Evolutionary conservation across 2,113 vertebrate species (phyloP).

Genomic region (Siphamia tubifer): DNA sequence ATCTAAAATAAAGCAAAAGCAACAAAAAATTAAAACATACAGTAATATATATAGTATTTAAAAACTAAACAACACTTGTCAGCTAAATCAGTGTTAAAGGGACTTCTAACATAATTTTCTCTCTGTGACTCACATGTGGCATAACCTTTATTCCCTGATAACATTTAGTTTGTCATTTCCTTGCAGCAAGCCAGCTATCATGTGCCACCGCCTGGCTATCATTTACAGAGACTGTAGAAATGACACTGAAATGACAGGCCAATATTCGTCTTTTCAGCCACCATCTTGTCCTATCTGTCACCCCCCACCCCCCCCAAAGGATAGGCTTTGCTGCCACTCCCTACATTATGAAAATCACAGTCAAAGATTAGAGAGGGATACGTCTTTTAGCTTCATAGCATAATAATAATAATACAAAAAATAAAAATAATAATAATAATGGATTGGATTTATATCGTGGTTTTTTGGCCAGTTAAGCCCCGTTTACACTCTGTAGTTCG

Average conservation of each 20-base stretch:
- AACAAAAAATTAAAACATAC: background rate
- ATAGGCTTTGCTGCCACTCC: background rate
- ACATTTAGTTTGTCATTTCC: conserved; percentile 34
- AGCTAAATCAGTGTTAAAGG: background rate
- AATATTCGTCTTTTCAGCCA: conserved; percentile 35
- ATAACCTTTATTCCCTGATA: conserved; percentile 17
- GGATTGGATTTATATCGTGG: no score
- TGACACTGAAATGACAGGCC: conserved; percentile 40
- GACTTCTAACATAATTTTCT: background rate
- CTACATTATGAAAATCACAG: conserved; percentile 7
- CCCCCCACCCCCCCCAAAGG: background rate
- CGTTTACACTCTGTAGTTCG: no score
- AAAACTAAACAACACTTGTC: no score
- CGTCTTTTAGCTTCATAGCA: background rate
- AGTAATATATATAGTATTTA: background rate
- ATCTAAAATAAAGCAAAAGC: background rate
- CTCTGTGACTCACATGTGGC: background rate
- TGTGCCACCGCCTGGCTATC: conserved; percentile 21
- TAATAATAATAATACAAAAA: no score
- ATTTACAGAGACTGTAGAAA: conserved; percentile 27
- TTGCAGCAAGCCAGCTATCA: conserved; percentile 28
- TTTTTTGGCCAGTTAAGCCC: no score
- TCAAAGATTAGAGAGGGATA: background rate
- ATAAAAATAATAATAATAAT: no score
- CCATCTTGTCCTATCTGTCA: conserved; percentile 36